These are phyloP conservation scores for Salmo trutta DNA, from an alignment of 2,797 vertebrate genomes.

Conservation along the genomic window DNA sequence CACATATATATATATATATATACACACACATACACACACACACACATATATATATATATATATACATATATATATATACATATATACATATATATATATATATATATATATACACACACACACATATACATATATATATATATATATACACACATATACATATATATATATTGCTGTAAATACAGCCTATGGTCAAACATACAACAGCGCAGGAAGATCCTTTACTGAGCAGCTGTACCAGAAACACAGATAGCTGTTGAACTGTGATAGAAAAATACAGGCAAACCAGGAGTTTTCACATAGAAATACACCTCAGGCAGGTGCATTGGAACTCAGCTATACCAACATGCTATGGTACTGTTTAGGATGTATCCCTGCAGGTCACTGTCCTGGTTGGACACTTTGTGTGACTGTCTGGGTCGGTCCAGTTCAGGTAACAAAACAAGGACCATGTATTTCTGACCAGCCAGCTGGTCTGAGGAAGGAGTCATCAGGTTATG, in stretches of 20 bases:
- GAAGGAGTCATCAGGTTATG: background rate
- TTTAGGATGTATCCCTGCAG: background rate
- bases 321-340: background rate
- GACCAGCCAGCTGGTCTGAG: background rate
- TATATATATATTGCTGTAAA: background rate
- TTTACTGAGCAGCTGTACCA: background rate
- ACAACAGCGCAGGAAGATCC: background rate
- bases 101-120: too few relatives aligned
- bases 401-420: background rate
- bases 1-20: too few relatives aligned
- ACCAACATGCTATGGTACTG: too few relatives aligned
- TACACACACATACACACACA: too few relatives aligned
- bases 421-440: background rate
- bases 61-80: too few relatives aligned
- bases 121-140: too few relatives aligned
- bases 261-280: constrained; percentile 3
- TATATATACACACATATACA: too few relatives aligned
- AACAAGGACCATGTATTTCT: background rate
- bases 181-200: background rate
- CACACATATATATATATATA: too few relatives aligned
- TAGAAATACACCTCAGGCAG: background rate
- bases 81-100: too few relatives aligned
- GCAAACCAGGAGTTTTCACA: background rate
- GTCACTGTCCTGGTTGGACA: background rate
- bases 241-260: constrained; percentile 9